Evolutionary conservation across 1,140 invertebrate species (phyloP), one percentile per base, ranked within the genome.

Genomic region (Berghia stephanieae): DNA sequence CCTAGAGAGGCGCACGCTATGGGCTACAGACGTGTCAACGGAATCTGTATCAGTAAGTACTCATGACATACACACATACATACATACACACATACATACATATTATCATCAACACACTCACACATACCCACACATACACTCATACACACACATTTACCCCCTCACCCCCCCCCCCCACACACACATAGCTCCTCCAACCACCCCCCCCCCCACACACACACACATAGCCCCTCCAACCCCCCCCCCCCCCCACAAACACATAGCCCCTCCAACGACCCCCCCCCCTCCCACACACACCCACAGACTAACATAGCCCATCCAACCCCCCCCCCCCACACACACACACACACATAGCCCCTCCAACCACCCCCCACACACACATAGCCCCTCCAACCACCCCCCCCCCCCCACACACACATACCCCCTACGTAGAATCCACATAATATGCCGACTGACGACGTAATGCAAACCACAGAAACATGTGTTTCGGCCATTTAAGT

Each of bases 21-120:
- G 43, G 78, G 78, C 18, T 82, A 80, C 43, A 70, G 38, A 21
- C 46, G 81, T n/a, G 38, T 78, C 44, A 82, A 82, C 77, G 79
- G 77, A 63, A 77, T 80, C 38, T 82, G 81, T 66, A 77, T 80
- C 77, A 82, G 81, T 82, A 70, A 80, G 81, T 78, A 69, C 13
- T 5, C 8, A 27, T 60, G 57, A 1, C 8, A 34, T 34, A 21
- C 57, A 34, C 57, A 21, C 57, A 21, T 34, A 34, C 57, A 6
- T 34, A 60, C 57, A 34, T 34, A 60, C 57, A 21, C 2, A n/a
- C 1, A 21, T 34, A n/a, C 2, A 21, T 34, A 60, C 57, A 21
- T 34, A 60, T 2, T 1, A 24, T 27, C 57, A 2, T 34, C 24
- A 24, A 2, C 57, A 60, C 55, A 60, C 55, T n/a, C n/a, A n/a